Evolutionary conservation across 2,797 vertebrate genomes (phyloP).

Genomic region (Parotocinclus haroldoi): DNA sequence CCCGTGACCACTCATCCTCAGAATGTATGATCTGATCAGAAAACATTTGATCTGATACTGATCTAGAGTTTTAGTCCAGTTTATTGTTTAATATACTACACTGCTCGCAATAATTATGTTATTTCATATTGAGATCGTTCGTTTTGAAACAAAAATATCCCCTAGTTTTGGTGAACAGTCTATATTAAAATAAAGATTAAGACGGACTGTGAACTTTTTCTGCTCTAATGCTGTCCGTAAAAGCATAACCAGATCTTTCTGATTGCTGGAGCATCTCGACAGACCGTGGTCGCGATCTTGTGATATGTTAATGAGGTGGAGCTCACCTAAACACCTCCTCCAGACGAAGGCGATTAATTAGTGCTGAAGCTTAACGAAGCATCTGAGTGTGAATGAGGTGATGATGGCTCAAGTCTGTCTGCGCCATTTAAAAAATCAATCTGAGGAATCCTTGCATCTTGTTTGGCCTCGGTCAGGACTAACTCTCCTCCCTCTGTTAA

Average conservation of each 20-base stretch:
- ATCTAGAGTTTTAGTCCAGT: no score
- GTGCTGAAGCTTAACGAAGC: slow-evolving; percentile 41
- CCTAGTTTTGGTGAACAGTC: no score
- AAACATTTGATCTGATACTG: no score
- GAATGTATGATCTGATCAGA: no score
- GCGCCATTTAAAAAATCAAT: slow-evolving; percentile 14
- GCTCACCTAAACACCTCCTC: slow-evolving; percentile 28
- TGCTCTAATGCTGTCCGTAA: no score
- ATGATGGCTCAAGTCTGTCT: slow-evolving; percentile 26
- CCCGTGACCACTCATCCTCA: no score
- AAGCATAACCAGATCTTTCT: background rate
- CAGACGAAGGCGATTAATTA: slow-evolving; percentile 37
- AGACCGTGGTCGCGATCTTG: slow-evolving; percentile 1
- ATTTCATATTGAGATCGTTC: no score
- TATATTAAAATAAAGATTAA: no score
- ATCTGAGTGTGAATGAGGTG: slow-evolving; percentile 35
- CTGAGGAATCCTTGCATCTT: slow-evolving; percentile 10
- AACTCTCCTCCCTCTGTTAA: slow-evolving; percentile 12
- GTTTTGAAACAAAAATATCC: no score
- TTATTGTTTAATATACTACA: no score
- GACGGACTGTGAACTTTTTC: no score
- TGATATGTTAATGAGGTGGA: slow-evolving; percentile 30
- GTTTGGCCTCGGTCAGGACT: background rate
- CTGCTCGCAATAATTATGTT: no score
- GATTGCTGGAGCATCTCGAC: background rate